Conservation (phyloP, 2,888 invertebrate species). For the Suillia variegata region DNA sequence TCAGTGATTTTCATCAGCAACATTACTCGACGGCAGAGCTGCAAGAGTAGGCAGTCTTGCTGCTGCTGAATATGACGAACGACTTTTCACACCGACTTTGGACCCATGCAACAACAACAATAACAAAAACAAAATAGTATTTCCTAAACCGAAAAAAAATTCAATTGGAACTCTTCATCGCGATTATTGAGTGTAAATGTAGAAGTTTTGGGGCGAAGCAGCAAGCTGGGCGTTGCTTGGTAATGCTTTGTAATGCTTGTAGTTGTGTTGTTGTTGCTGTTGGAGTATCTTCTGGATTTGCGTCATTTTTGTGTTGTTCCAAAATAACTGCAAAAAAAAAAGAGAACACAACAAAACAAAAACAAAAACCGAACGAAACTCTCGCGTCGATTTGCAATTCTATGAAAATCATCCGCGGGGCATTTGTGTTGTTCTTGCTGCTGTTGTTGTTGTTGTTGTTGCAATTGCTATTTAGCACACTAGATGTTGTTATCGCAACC, state of each 20-base stretch:
- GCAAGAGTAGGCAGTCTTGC: background rate
- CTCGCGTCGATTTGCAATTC: background rate
- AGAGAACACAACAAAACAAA: no score
- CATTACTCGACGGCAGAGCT: background rate
- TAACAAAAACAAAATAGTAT: no score
- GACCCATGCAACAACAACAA: background rate
- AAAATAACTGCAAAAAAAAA: no score
- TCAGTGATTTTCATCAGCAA: slow-evolving; percentile 5
- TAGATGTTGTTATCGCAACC: background rate
- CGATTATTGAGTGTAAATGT: no score
- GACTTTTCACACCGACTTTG: background rate
- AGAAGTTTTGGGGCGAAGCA: no score
- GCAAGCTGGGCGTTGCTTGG: no score
- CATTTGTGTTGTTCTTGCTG: no score
- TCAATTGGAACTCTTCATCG: background rate
- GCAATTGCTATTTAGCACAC: slow-evolving; percentile 1
- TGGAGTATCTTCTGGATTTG: no score
- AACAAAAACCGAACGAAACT: no score
- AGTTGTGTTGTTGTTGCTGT: no score
- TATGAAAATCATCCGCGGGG: background rate
- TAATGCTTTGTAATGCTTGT: no score
- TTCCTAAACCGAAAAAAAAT: background rate
- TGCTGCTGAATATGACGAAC: slow-evolving; percentile 1
- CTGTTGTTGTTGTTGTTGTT: background rate
- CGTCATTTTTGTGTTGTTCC: no score